Conservation (phyloP, 2,797 vertebrate species). For the Melanotaenia parkinsoni region DNA sequence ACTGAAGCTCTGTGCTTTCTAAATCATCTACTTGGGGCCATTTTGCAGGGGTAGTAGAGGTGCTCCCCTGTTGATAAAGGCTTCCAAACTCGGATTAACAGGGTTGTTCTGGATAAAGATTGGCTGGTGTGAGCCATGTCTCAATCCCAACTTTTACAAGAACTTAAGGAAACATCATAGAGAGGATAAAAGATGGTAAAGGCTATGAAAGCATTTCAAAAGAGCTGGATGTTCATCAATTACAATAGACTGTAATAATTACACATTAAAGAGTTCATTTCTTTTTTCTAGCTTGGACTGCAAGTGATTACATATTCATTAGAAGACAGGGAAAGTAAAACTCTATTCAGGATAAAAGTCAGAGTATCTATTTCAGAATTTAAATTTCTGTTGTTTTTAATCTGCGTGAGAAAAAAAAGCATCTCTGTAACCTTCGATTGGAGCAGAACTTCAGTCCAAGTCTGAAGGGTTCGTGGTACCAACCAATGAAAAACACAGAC, state of each 20-base stretch:
- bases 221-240: not conserved
- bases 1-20: not conserved
- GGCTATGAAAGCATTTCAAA: not conserved
- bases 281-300: not conserved
- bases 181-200: not conserved
- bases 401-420: not conserved
- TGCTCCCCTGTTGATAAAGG: not conserved
- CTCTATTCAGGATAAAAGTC: no score
- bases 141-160: not conserved
- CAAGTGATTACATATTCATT: not conserved
- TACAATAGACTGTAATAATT: not conserved
- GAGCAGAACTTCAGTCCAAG: constrained; percentile 86
- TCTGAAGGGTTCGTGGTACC: constrained; percentile 86
- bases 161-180: not conserved
- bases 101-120: not conserved
- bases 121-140: not conserved
- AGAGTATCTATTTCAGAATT: not conserved
- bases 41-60: not conserved
- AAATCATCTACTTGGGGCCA: not conserved
- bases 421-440: constrained; percentile 79
- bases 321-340: no score
- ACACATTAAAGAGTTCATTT: not conserved
- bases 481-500: constrained; percentile 88
- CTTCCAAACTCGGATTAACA: not conserved
- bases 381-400: not conserved